A percentile compares a stretch with the other conserved stretches of the same genome.
phyloP scores from a whole-genome alignment of 2,113 vertebrate species.

The Odobenus rosmarus region DNA sequence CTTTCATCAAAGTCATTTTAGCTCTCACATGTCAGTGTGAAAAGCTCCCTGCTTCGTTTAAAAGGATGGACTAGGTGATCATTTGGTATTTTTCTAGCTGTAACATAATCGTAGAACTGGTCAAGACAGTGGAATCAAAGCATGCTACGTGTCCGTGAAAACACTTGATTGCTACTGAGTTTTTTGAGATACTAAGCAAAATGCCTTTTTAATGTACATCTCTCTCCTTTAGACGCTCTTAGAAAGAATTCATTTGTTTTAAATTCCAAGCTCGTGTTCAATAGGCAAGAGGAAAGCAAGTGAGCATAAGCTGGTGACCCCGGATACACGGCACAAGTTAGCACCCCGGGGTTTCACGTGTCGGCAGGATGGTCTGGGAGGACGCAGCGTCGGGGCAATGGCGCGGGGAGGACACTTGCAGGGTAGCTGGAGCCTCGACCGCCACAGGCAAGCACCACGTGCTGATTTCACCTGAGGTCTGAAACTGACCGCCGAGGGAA shows the following conservation, averaged over 20 bases:
- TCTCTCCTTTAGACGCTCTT: neutral
- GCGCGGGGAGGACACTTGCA: fast-evolving
- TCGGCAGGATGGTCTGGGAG: neutral
- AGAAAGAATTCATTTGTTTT: neutral
- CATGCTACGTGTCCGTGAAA: neutral
- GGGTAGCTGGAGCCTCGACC: fast-evolving
- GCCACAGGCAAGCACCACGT: neutral
- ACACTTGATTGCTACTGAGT: neutral
- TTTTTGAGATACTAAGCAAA: neutral
- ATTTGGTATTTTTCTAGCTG: neutral
- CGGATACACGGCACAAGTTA: fast-evolving
- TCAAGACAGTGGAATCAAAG: neutral
- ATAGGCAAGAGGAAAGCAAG: neutral
- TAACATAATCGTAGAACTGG: neutral
- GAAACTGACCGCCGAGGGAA: neutral
- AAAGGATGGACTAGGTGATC: no score
- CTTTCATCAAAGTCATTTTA: neutral
- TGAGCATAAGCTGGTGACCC: fast-evolving
- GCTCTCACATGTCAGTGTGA: neutral
- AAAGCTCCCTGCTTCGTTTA: neutral
- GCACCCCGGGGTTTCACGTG: fast-evolving
- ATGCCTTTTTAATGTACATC: neutral
- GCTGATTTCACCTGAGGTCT: neutral
- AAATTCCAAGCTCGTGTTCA: neutral
- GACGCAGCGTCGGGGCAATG: fast-evolving